phyloP scores from a whole-genome alignment of 2,888 invertebrate genomes.

The Glyphotaelius pellucidus region DNA sequence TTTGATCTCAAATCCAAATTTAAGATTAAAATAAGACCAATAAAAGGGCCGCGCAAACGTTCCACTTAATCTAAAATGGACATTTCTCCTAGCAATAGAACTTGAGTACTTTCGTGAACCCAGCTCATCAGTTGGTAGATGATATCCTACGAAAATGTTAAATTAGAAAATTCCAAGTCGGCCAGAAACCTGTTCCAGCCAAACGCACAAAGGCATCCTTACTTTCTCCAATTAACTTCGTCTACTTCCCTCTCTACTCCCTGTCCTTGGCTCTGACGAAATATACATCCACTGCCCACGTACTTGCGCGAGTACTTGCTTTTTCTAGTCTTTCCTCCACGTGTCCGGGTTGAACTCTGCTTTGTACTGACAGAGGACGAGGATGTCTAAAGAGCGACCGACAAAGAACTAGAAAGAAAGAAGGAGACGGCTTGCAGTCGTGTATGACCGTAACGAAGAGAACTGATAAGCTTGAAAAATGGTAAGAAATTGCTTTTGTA shows the following conservation, averaged over 20 bases:
- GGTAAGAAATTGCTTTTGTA: not conserved
- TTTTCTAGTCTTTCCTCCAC: not conserved
- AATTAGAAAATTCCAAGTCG: not conserved
- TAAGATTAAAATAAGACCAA: too few species aligned
- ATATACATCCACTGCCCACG: not conserved
- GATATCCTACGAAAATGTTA: not conserved
- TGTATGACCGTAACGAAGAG: not conserved
- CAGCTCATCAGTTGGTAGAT: not conserved
- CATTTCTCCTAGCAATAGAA: not conserved
- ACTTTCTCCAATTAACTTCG: not conserved
- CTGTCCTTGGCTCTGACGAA: constrained; percentile 2
- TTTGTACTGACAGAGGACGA: not conserved
- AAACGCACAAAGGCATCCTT: not conserved
- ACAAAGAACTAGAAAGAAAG: not conserved
- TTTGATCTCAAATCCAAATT: too few species aligned
- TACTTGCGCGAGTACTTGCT: not conserved
- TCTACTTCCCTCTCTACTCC: not conserved
- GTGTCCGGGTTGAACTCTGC: not conserved
- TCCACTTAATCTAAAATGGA: not conserved
- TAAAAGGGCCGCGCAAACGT: too few species aligned
- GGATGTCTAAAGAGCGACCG: not conserved
- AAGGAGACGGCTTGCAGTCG: not conserved
- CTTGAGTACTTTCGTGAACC: not conserved
- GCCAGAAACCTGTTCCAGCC: not conserved
- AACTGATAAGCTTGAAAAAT: not conserved